phyloP scores from a whole-genome alignment of 2,888 invertebrate species.

The Aquatica leii region DNA sequence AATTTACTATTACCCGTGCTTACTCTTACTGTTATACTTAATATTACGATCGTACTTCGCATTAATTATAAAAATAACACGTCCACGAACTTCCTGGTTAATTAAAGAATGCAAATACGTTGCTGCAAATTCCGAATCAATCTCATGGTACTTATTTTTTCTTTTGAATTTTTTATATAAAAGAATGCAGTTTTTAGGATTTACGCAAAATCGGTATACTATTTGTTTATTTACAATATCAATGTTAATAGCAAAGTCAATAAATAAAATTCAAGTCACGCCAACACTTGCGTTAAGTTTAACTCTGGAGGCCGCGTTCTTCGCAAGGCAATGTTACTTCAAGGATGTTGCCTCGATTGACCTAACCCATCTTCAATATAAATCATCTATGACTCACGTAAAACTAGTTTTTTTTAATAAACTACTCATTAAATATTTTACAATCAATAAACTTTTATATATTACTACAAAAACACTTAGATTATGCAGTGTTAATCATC shows the following conservation, averaged over 20 bases:
- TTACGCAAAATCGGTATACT: too few species aligned
- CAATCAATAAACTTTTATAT: too few species aligned
- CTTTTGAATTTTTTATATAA: too few species aligned
- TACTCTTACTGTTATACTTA: conserved; percentile 18
- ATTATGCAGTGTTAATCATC: too few species aligned
- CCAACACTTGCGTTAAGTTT: background rate
- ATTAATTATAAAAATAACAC: background rate
- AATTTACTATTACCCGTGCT: conserved; percentile 19
- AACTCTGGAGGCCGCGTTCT: conserved; percentile 20
- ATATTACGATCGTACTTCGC: conserved; percentile 2
- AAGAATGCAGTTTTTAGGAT: too few species aligned
- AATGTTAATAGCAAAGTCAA: too few species aligned
- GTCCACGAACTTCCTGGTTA: background rate
- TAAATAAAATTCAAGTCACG: conserved; percentile 9
- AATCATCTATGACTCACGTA: background rate
- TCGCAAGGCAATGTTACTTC: conserved; percentile 23
- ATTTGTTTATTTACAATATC: too few species aligned
- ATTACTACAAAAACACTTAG: too few species aligned
- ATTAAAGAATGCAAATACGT: too few species aligned
- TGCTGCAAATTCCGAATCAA: too few species aligned
- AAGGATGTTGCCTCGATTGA: conserved; percentile 20
- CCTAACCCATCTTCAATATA: conserved; percentile 11
- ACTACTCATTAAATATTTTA: too few species aligned
- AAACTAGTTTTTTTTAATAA: background rate
- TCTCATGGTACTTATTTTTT: too few species aligned